Evolutionary conservation across 2,113 vertebrate species (phyloP), one percentile per base, ranked within the genome.

Genomic region (Rhizomys pruinosus): DNA sequence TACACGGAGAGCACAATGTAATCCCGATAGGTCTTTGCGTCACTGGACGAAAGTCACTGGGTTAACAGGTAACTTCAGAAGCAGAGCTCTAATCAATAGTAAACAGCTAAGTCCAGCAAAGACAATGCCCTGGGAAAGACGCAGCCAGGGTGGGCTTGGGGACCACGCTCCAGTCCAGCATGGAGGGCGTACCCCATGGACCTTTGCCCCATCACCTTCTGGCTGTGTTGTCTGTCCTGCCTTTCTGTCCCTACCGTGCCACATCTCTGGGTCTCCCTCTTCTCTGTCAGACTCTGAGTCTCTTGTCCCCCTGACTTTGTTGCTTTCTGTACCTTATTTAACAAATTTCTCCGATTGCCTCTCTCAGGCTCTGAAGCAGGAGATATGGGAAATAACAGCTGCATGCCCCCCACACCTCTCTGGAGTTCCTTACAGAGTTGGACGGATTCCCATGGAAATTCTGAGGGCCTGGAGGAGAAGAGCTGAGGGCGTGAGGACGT

Each of bases 401-500:
- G 9, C 37, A n/a, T 64, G 59, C 3, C 1, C 22, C 61, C 23
- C 34, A 39, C 32, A 57, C 32, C 63, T 47, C 63, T 27, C 89
- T 90, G 61, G 64, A 69, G 5, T 72, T 92, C 94, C 78, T 84
- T 34, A 71, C 37, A 89, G 77, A 73, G 52, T 4, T 57, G 93
- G 77, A 71, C 94, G 86, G 79, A 66, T 91, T 78, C 39, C 42
- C 61, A 23, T 47, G 81, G 94, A 95, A 87, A 94, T 42, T 85
- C 92, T 76, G 89, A 89, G 66, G 15, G 8, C 69, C 44, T 52
- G 66, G 44, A 91, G 87, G 69, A 95, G 81, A 93, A 61, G 87
- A 63, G 25, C 84, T 20, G 87, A 91, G 61, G 76, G 74, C 73
- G 69, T 85, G 94, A 85, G 42, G 96, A 96, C 91, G 96, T 97